phyloP scores from a whole-genome alignment of 2,113 vertebrate genomes.

The Myiagra hebetior region DNA sequence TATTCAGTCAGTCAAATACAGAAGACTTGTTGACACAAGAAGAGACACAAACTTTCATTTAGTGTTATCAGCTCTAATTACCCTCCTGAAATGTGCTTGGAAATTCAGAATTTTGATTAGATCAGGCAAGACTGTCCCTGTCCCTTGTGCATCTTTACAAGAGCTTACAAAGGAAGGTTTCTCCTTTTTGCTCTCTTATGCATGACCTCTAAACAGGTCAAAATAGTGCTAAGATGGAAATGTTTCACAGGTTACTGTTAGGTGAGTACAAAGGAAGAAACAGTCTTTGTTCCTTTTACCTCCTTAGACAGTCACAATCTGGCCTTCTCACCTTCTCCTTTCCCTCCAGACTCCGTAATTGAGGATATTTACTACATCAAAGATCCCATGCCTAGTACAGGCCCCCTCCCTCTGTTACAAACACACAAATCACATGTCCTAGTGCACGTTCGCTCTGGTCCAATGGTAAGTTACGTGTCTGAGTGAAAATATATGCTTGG shows the following conservation, averaged over 20 bases:
- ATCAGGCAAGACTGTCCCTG: background rate
- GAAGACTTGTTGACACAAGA: background rate
- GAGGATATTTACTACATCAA: conserved; percentile 31
- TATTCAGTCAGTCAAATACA: background rate
- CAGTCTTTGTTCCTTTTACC: background rate
- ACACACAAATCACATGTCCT: background rate
- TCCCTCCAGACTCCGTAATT: background rate
- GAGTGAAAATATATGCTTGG: conserved; percentile 34
- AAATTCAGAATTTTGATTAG: background rate
- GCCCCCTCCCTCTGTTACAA: background rate
- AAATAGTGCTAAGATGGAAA: background rate
- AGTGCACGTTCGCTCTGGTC: conserved; percentile 12
- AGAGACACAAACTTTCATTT: background rate
- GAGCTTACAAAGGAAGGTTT: background rate
- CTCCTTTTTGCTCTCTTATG: background rate
- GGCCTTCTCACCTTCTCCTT: background rate
- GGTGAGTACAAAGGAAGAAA: conserved; percentile 29
- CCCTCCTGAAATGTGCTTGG: background rate
- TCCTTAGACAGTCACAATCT: background rate
- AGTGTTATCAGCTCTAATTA: background rate
- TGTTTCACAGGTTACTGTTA: conserved; percentile 6
- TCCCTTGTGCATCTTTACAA: background rate
- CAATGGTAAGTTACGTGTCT: conserved; percentile 34
- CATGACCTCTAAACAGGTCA: background rate
- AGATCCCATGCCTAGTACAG: background rate